A percentile compares a stretch with the other conserved stretches of the same genome.
These are phyloP conservation scores for Perithous albicinctus DNA, from an alignment of 2,888 invertebrate species.

Conservation along the genomic window DNA sequence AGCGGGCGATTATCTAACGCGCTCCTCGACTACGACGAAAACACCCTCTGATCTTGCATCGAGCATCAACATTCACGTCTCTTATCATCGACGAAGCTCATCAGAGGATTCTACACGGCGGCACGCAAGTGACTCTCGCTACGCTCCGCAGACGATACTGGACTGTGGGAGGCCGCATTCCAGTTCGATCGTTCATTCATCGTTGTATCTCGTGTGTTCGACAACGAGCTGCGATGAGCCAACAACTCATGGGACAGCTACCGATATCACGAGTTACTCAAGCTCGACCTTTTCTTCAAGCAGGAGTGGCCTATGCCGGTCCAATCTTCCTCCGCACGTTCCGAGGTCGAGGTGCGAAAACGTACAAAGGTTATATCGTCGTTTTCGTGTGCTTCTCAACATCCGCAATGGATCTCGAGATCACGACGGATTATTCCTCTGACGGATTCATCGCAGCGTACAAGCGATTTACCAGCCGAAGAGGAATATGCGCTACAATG, in stretches of 20 bases:
- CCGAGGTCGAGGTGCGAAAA: constrained; percentile 38
- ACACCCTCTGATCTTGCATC: neutral
- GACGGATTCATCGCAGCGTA: constrained; percentile 68
- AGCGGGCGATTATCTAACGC: constrained; percentile 54
- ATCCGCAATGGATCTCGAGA: constrained; percentile 70
- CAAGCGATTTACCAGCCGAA: constrained; percentile 65
- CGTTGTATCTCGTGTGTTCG: constrained; percentile 62
- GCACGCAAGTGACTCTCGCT: constrained; percentile 53
- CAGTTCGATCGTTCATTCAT: constrained; percentile 20
- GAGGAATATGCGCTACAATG: constrained; percentile 64
- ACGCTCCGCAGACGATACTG: constrained; percentile 47
- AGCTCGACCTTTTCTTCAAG: constrained; percentile 66
- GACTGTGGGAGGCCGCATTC: constrained; percentile 48
- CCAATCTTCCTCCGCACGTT: constrained; percentile 23
- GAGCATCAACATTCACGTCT: neutral
- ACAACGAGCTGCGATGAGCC: constrained; percentile 20
- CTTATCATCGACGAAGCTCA: neutral
- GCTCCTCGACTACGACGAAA: constrained; percentile 33
- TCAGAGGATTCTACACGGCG: constrained; percentile 41
- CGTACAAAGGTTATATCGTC: constrained; percentile 66
- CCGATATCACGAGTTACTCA: constrained; percentile 68
- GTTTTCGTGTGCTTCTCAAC: constrained; percentile 70
- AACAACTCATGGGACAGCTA: constrained; percentile 74
- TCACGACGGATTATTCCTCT: constrained; percentile 66
- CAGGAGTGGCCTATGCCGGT: constrained; percentile 73